A percentile compares a stretch with the other conserved stretches of the same genome.
phyloP scores from a whole-genome alignment of 2,113 vertebrate genomes.

The Panthera leo region DNA sequence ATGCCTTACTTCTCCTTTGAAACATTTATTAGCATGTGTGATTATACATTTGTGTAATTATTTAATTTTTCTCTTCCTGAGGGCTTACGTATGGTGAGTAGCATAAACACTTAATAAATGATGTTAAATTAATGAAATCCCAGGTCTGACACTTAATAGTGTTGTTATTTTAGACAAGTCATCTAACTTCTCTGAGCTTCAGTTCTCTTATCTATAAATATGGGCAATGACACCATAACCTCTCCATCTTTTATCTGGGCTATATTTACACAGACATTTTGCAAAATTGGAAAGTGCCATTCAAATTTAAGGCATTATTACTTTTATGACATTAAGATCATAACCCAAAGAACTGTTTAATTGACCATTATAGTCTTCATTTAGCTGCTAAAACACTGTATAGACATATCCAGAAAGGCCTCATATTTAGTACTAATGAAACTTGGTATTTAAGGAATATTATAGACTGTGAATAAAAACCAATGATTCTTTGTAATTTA shows the following conservation, averaged over 20 bases:
- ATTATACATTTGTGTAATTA: background rate
- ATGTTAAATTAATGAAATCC: background rate
- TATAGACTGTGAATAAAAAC: background rate
- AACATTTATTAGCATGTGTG: background rate
- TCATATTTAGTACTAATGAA: conserved; percentile 7
- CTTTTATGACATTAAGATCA: background rate
- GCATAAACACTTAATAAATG: background rate
- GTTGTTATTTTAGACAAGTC: background rate
- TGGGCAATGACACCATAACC: background rate
- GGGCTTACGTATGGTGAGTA: background rate
- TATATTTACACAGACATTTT: background rate
- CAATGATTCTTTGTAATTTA: background rate
- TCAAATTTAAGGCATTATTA: background rate
- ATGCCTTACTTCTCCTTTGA: background rate
- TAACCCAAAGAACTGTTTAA: background rate
- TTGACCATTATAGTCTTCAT: background rate
- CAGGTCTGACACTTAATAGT: background rate
- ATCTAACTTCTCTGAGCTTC: background rate
- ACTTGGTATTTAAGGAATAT: background rate
- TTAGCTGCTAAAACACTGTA: background rate
- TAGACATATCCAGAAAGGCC: background rate
- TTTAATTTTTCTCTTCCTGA: conserved; percentile 28
- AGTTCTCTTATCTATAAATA: background rate
- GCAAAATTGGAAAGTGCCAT: background rate
- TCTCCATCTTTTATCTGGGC: background rate